Base-by-base conservation (phyloP, 2,797 vertebrate species). In the Basileuterus tristriatus region DNA sequence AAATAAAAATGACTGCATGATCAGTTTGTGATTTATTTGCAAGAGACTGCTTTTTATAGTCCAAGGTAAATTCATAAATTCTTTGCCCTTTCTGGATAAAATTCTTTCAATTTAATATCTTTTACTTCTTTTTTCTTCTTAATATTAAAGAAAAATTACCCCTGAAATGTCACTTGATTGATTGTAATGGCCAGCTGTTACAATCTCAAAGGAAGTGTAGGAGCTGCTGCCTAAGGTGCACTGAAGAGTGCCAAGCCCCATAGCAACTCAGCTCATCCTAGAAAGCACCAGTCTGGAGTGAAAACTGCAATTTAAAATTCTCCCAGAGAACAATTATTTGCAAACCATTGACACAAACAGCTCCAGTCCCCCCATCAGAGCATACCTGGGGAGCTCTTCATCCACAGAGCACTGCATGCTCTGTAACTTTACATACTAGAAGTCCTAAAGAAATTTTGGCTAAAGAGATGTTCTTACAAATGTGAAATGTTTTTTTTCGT, bases 271-370 rank as follows among this genome's bases (percentile, higher is more conserved):
- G 96, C 97, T 98, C 97, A 97, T 98, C 97, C 97, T 97, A 81
- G 90, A 97, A 96, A 94, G 94, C 90, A 95, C 88, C 90, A 94
- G 94, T 94, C 94, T 97, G 94, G 95, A 97, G 96, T 96, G 96
- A 97, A 97, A 97, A 97, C 90, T 95, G 96, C 96, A 96, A 96
- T 97, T 97, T 97, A 89, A 97, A 97, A 96, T 96, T 97, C 97
- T 98, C 97, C 98, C 68, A 86, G 97, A 98, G 98, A 98, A 95
- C 94, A 96, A 97, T 98, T 98, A 97, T 98, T 98, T 98, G 96
- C 97, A 98, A 98, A 96, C 96, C 97, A 98, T 96, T 97, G 97
- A 98, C 97, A 98, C 96, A 96, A 96, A 97, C 92, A 96, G 82
- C 95, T 96, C 89, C 88, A 81, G 95, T 96, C 88, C 83, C 96